Base-by-base conservation (phyloP, 2,113 vertebrate genomes). In the Pluvianellus socialis region DNA sequence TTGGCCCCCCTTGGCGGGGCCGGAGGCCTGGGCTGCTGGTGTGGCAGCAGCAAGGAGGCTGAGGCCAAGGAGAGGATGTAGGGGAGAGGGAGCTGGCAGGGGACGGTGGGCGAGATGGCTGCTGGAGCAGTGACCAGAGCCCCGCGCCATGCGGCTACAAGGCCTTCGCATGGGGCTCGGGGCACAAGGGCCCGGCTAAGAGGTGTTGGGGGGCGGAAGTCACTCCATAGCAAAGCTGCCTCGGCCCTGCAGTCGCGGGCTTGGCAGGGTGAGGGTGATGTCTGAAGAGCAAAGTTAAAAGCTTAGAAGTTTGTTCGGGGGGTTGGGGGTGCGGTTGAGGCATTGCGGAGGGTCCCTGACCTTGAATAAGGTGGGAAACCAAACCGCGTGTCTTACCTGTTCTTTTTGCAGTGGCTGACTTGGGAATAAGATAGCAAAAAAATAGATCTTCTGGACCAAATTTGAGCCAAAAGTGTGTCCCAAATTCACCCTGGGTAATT, bases 191-290 rank as follows among this genome's bases (percentile, higher is more conserved):
- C 38, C 19, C 16, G 71, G 50, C 13, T 27, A 1, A 44, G 53
- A 40, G n/a, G 6, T 26, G 33, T 7, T 50, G 6, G 5, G 27
- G 44, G 24, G 4, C 3, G 12, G 3, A 5, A 4, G 27, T 49
- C 4, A 4, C 13, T 32, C 21, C n/a, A 16, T 7, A 20, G 42
- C 5, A 1, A 42, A 26, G 3, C 0, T 8, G 28, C 40, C 49
- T 28, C 1, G 5, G 19, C 24, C 23, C 9, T 19, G 6, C 0
- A 0, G 5, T 7, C 2, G 5, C 16, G 24, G 14, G 42, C 28
- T 4, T 91, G 22, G 5, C 0, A 0, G 38, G 19, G 24, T 55
- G 67, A 13, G 32, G 6, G 13, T 17, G 59, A 27, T 24, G n/a
- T 18, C 35, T 38, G 27, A 38, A 62, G 35, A 27, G 18, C 28